Evolutionary conservation across 2,797 vertebrate genomes (phyloP), one percentile per base, ranked within the genome.

Genomic region (Lophius americanus): DNA sequence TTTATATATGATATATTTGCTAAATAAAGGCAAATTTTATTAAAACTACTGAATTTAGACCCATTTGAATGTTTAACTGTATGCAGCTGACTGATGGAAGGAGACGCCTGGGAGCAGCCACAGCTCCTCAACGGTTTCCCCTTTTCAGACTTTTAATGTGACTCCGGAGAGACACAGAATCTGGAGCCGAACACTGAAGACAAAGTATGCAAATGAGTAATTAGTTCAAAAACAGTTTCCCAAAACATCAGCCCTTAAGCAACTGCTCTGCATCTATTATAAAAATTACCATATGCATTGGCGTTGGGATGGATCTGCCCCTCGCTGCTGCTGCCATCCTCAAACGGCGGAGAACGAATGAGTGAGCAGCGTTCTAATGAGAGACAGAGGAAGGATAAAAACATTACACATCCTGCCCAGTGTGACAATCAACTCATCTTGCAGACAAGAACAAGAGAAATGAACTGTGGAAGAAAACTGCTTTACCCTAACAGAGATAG

Each of bases 171-270:
- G 72, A 75, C 37, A 63, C 46, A 13, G 65, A 68, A 78, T 76
- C 59, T 83, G 60, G 73, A 76, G 64, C 67, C 58, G 68, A 73
- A 78, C 54, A 47, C 75, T 33, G 61, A 64, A 78, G 81, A 88
- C 71, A 73, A 82, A 87, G 65, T 86, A 88, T 88, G 87, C 76
- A 89, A 88, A 91, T 83, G 76, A 82, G 78, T 83, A 81, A 90
- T 89, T 89, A 88, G 75, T 83, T 85, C 64, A 78, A 85, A 73
- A 89, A 79, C 78, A 76, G 73, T 79, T 88, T 87, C 64, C 83
- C 77, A 73, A 87, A 89, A 84, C 81, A 78, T 86, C 81, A 78
- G 75, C 74, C 86, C 83, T 85, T 39, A 72, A 90, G 85, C 80
- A 79, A 75, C 75, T 66, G 80, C 60, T 70, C 76, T 58, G 78